Evolutionary conservation across 2,888 invertebrate genomes (phyloP), one percentile per base, ranked within the genome.

Genomic region (Caenorhabditis imperialis): DNA sequence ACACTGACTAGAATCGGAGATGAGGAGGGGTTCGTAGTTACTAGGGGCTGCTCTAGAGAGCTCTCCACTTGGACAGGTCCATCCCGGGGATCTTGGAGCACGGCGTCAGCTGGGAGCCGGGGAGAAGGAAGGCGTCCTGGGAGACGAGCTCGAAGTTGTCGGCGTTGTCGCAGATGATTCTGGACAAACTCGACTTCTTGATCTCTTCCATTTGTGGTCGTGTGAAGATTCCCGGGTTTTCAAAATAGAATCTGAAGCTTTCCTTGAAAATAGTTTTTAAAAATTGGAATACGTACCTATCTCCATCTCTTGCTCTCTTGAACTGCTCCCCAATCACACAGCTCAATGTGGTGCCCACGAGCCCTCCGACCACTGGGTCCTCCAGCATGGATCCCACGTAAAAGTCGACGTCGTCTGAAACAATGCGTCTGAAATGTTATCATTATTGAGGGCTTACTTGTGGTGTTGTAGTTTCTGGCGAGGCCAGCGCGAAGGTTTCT

Each of bases 141-240:
- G 79, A 77, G 1, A 83, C 65, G 14, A 80, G 44, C 37, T 83
- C 83, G 51, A 83, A 80, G 22, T 70, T 71, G 44, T 83, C 83
- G 0, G 76, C 79, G 90, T 96, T 96, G 81, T 95, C 93, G 86
- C 96, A 97, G 63, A 94, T 89, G 0, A 95, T 89, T 89, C 94
- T 94, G 0, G 95, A 92, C 40, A 96, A 88, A 0, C 94, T 94
- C 0, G 92, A 91, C 88, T 95, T 95, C 1, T 94, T 92, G 58
- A 97, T 92, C 89, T 95, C 93, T 0, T 90, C 89, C 16, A 96
- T 89, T 91, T 96, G 96, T 3, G 81, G 85, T 40, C 71, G 54
- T 14, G 87, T 84, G 79, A 85, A 88, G 14, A 88, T 76, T 50
- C 87, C 88, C 2, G 86, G 84, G 69, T 90, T 90, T 75, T 90